Evolutionary conservation across 2,797 vertebrate species (phyloP).

Genomic region (Amniataba percoides): DNA sequence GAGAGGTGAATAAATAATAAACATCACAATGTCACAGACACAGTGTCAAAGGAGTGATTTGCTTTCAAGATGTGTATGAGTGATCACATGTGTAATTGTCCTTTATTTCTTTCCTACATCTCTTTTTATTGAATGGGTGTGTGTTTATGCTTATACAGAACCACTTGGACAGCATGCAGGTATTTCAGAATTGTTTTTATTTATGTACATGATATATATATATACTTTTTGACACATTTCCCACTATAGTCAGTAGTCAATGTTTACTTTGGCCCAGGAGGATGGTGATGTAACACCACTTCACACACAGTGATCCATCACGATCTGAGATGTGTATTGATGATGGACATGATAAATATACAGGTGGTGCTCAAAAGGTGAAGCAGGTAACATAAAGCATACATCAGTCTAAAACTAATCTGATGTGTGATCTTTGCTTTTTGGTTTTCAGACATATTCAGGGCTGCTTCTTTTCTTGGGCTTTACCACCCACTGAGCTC

Average conservation of each 20-base stretch:
- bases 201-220: constrained; percentile 55
- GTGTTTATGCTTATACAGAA: constrained; percentile 92
- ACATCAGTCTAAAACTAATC: constrained; percentile 36
- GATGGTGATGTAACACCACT: constrained; percentile 26
- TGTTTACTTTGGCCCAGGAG: constrained; percentile 50
- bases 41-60: constrained; percentile 36
- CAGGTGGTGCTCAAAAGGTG: constrained; percentile 20
- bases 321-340: constrained; percentile 17
- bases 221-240: constrained; percentile 39
- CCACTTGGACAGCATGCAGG: constrained; percentile 99
- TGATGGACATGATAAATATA: background rate
- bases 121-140: constrained; percentile 88
- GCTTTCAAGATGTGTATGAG: constrained; percentile 66
- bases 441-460: constrained; percentile 55
- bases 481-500: constrained; percentile 42
- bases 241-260: constrained; percentile 38
- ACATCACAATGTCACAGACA: background rate
- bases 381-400: constrained; percentile 22
- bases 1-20: background rate
- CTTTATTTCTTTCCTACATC: constrained; percentile 84
- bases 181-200: constrained; percentile 88
- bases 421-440: constrained; percentile 36
- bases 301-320: constrained; percentile 16
- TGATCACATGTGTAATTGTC: constrained; percentile 81
- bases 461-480: constrained; percentile 44